phyloP scores from a whole-genome alignment of 53 echinoderm and acorn worm species.

The Actinopyga echinites region DNA sequence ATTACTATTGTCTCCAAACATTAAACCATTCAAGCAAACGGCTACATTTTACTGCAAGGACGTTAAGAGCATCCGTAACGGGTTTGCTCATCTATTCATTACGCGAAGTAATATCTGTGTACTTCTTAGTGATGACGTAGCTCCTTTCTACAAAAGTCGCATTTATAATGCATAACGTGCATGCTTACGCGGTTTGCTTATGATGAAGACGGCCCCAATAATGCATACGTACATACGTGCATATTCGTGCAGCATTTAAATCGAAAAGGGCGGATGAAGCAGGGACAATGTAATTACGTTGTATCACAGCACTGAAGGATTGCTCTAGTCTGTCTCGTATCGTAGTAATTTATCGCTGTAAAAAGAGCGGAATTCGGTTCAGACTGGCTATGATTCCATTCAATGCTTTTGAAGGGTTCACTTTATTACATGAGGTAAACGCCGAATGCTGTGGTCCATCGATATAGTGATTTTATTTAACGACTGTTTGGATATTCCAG shows the following conservation, averaged over 20 bases:
- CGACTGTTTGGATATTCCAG: too few species aligned
- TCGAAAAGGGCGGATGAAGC: conserved; percentile 17
- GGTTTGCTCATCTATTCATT: conserved; percentile 3
- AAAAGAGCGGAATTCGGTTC: too few species aligned
- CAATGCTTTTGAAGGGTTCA: too few species aligned
- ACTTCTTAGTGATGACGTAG: conserved; percentile 11
- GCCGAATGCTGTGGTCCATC: too few species aligned
- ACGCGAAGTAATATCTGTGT: conserved; percentile 13
- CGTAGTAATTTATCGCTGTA: too few species aligned
- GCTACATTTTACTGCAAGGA: neutral
- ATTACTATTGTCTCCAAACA: too few species aligned
- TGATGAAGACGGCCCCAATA: neutral
- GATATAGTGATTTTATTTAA: too few species aligned
- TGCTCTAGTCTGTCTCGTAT: too few species aligned
- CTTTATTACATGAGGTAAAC: too few species aligned
- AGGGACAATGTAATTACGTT: neutral
- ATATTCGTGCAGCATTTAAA: conserved; percentile 20
- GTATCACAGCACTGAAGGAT: neutral
- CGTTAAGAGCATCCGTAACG: conserved; percentile 4
- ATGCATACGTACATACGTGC: conserved; percentile 18
- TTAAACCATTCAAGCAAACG: too few species aligned
- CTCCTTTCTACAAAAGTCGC: conserved; percentile 17
- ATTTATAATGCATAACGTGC: conserved; percentile 33
- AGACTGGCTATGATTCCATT: too few species aligned
- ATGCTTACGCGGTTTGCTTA: conserved; percentile 33